Conservation (phyloP, 1,140 invertebrate species). For the Drosophila carrolli region DNA sequence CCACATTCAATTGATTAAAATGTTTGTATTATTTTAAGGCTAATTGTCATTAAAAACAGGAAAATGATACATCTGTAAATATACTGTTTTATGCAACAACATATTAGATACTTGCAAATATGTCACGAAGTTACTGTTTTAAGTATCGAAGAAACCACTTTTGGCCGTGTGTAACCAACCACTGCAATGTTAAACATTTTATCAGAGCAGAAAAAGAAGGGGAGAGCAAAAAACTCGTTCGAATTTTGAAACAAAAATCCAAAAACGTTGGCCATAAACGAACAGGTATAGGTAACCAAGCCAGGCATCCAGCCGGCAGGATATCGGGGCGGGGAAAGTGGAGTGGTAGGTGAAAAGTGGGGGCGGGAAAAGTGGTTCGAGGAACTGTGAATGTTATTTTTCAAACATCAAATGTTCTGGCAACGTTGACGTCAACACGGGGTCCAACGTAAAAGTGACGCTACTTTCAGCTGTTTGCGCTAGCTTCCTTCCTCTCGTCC, state of each 20-base stretch:
- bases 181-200: conserved; percentile 72
- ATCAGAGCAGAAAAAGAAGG: conserved; percentile 40
- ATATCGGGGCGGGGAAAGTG: conserved; percentile 2
- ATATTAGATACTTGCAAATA: no score
- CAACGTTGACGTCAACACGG: conserved; percentile 59
- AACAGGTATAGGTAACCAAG: conserved; percentile 57
- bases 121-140: background rate
- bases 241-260: conserved; percentile 50
- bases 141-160: background rate
- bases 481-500: conserved; percentile 28
- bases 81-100: no score
- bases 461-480: conserved; percentile 53
- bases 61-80: no score
- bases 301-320: conserved; percentile 27
- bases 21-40: no score
- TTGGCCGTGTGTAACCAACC: conserved; percentile 32
- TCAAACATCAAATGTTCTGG: conserved; percentile 54
- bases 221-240: conserved; percentile 41
- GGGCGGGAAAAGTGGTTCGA: background rate
- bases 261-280: conserved; percentile 45
- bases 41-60: no score
- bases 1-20: no score
- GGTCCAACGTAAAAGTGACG: conserved; percentile 46
- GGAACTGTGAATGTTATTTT: conserved; percentile 50
- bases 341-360: background rate